These are phyloP conservation scores for Notechis scutatus DNA, from an alignment of 2,113 vertebrate genomes.

Conservation along the genomic window DNA sequence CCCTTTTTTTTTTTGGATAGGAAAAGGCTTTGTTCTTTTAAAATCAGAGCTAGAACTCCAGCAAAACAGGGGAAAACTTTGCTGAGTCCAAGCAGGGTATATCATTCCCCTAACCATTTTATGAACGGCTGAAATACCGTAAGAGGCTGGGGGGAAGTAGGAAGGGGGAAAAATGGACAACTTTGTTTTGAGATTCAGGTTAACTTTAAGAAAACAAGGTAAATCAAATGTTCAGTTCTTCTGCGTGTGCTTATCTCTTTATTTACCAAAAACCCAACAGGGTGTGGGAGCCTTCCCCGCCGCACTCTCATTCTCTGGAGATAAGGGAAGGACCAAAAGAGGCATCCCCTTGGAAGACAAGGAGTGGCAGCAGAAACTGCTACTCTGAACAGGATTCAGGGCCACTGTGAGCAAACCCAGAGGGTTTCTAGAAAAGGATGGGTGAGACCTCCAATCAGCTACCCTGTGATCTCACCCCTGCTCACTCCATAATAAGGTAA, in stretches of 20 bases:
- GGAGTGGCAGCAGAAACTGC: not conserved
- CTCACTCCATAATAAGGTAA: not conserved
- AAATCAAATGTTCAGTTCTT: not conserved
- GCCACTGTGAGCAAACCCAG: not conserved
- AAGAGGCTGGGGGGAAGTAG: not conserved
- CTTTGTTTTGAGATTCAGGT: not conserved
- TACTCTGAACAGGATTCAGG: not conserved
- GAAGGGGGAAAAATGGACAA: not conserved
- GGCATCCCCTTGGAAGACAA: not conserved
- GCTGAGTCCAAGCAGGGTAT: not conserved
- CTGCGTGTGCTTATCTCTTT: not conserved
- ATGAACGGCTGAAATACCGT: not conserved
- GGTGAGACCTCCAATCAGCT: not conserved
- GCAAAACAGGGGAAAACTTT: not conserved
- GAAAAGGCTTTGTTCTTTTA: not conserved
- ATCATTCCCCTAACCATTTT: not conserved
- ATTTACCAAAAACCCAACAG: not conserved
- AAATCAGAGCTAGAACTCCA: not conserved
- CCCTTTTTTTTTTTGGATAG: not conserved
- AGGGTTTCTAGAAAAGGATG: not conserved
- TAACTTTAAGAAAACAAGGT: not conserved
- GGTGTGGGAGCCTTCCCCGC: not conserved
- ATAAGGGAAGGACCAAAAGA: not conserved
- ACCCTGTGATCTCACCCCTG: not conserved
- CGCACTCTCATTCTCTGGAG: fast-evolving